Evolutionary conservation across 2,888 invertebrate species (phyloP), one percentile per base, ranked within the genome.

Genomic region (Pheosia gnoma): DNA sequence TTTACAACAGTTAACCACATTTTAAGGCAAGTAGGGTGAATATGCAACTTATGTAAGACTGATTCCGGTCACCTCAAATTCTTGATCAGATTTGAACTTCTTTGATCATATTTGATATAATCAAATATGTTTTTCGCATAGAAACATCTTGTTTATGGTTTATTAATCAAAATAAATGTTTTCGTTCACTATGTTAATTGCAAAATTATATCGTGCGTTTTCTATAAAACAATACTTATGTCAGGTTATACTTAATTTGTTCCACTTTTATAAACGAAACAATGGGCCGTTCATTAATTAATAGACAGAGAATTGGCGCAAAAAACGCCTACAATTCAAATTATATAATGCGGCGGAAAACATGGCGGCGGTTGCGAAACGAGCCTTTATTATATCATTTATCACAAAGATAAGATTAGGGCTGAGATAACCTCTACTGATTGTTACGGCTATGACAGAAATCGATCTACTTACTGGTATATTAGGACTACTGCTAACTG

Each of bases 281-380:
- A 75, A 74, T 74, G 72, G 74, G 58, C 58, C 61, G 67, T 75
- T 75, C 63, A 55, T 60, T 72, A 75, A 74, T 75, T 75, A 74
- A 67, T 74, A 71, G 67, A 65, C 66, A 65, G 66, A 70, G 71
- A 72, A 68, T 66, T 61, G 66, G 70, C 60, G 63, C 62, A 59
- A 61, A 71, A 70, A 60, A 54, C 36, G 66, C 72, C 71, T 72
- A 74, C 67, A 53, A 70, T 71, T 72, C 59, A 59, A 56, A 65
- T 75, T 74, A 75, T 71, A 66, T 74, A 75, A 75, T 70, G 65
- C 55, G 65, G 53, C 62, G 63, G 66, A 74, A 74, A 69, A 68
- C 66, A 45, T 36, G 63, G 57, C 61, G n/a, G 57, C 61, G n/a
- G 59, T 74, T 75, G 58, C 60, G 72, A 68, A 67, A 75, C 57